Base-by-base conservation (phyloP, 2,113 vertebrate species). In the Machaerirhynchus nigripectus region DNA sequence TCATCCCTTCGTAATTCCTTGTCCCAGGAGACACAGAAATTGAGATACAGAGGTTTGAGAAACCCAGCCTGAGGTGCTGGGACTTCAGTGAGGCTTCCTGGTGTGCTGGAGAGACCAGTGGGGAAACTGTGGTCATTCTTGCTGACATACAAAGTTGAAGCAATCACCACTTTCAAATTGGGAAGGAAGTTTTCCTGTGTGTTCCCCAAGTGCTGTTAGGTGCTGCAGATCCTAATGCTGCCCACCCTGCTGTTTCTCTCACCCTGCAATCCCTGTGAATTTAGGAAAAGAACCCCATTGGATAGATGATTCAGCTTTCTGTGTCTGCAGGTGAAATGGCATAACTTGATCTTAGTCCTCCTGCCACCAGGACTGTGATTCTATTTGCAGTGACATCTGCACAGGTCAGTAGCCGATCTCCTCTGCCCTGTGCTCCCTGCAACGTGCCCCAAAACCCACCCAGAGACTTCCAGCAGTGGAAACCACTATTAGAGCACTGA, bases 221-320 rank as follows among this genome's bases (percentile, higher is more conserved):
- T 44, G 50, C 50, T 44, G 40, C 0, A 1, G 8, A 49, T 73
- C 26, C 28, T 76, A 27, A 53, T 35, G 47, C 30, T 56, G 40
- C 50, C 40, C 55, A 40, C 31, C 8, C 11, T 17, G 9, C 6
- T 35, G 10, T 63, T 81, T 59, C 60, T 75, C 24, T 78, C 31
- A 44, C 22, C 8, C n/a, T 75, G 42, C 33, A 61, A 24, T 57
- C 21, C 27, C 75, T 23, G 30, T 10, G 53, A 76, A 37, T 3
- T 73, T 60, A 27, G 28, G 3, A 10, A 55, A 69, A 65, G 73
- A 3, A 0, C 0, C 1, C 1, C 5, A 3, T 7, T 1, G 1
- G 11, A 23, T 50, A 14, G 18, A 42, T 50, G 24, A 42, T 60
- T 87, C 17, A 7, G 14, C 52, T 71, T 87, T 55, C 65, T 35